These are phyloP conservation scores for Girardinus metallicus DNA, from an alignment of 2,797 vertebrate species.

Conservation along the genomic window DNA sequence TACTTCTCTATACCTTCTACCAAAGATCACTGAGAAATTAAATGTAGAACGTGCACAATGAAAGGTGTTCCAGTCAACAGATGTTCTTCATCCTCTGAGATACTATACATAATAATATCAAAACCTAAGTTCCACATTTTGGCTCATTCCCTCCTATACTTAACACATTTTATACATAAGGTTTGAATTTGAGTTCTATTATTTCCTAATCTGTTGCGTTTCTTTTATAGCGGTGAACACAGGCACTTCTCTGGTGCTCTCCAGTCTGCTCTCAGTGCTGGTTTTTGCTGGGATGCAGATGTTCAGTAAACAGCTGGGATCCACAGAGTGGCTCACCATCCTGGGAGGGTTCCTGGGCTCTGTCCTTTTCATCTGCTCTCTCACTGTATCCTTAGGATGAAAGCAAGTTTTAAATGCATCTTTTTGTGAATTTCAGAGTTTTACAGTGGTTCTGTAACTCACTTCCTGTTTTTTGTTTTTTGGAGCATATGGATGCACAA, in stretches of 20 bases:
- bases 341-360: conserved; percentile 94
- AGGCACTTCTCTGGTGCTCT: conserved; percentile 90
- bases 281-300: conserved; percentile 99
- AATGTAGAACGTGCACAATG: too few species aligned
- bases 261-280: conserved; percentile 91
- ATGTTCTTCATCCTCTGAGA: not conserved
- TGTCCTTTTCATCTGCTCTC: conserved; percentile 91
- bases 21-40: not conserved
- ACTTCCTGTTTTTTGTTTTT: not conserved
- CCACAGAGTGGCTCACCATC: conserved; percentile 95
- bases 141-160: not conserved
- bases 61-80: not conserved
- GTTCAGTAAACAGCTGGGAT: conserved; percentile 94
- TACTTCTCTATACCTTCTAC: not conserved
- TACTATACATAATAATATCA: not conserved
- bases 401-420: not conserved
- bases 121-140: not conserved
- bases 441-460: not conserved
- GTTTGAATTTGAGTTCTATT: not conserved
- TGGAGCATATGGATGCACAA: not conserved
- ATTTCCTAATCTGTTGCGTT: not conserved
- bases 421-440: not conserved
- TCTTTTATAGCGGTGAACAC: conserved; percentile 86
- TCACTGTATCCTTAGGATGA: conserved; percentile 89
- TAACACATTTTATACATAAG: not conserved